A percentile compares a stretch with the other conserved stretches of the same genome.
Evolutionary conservation across 1,140 invertebrate species (phyloP).

Genomic region (Bacillus rossius): DNA sequence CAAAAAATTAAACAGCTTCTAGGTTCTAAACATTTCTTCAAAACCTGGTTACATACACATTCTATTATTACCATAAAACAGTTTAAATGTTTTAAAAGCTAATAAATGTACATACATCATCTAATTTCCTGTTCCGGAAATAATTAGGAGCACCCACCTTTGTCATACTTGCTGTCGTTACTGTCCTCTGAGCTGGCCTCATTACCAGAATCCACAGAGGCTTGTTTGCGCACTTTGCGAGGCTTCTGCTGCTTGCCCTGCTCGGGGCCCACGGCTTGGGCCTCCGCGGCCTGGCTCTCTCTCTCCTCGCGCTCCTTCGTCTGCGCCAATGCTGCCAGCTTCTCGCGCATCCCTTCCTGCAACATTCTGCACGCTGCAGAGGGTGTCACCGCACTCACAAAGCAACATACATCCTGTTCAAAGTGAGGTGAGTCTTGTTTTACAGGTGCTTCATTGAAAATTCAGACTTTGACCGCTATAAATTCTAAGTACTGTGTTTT

Average conservation of each 20-base stretch:
- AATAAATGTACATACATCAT: no score
- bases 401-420: neutral
- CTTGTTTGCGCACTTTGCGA: slow-evolving; percentile 58
- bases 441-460: no score
- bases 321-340: slow-evolving; percentile 58
- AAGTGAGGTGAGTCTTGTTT: no score
- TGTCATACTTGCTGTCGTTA: slow-evolving; percentile 69
- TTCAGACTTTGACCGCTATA: no score
- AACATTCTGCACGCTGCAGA: slow-evolving; percentile 15
- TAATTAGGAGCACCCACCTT: slow-evolving; percentile 33
- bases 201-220: slow-evolving; percentile 80
- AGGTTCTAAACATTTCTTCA: no score
- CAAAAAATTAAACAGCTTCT: no score
- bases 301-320: slow-evolving; percentile 43
- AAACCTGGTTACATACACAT: no score
- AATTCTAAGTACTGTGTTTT: no score
- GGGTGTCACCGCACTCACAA: neutral
- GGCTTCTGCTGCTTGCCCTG: slow-evolving; percentile 40
- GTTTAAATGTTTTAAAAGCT: no score
- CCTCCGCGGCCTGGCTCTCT: slow-evolving; percentile 45
- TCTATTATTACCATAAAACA: no score
- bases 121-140: no score
- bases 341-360: slow-evolving; percentile 69
- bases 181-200: slow-evolving; percentile 91
- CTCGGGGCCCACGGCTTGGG: slow-evolving; percentile 22